Percentiles rank a stretch among this genome's conserved stretches.
Evolutionary conservation across 2,113 vertebrate species (phyloP).

Genomic region (Rhipidura dahli): DNA sequence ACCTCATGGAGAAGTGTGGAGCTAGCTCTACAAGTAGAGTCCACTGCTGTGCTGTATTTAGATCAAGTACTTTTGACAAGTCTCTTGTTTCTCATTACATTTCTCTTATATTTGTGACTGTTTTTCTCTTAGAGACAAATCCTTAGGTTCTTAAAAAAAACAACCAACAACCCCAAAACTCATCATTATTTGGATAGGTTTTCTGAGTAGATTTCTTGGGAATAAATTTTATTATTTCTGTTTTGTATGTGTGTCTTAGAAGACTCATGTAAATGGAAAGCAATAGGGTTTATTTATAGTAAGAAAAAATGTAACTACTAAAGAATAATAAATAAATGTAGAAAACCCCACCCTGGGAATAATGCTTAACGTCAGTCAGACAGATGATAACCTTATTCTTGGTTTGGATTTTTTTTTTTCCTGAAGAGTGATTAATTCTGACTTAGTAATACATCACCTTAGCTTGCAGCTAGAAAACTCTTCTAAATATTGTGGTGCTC

Average conservation of each 20-base stretch:
- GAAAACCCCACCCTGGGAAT: fast-evolving
- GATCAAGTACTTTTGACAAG: background rate
- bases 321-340: background rate
- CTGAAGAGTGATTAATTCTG: background rate
- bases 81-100: background rate
- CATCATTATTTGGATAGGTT: background rate
- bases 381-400: background rate
- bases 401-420: background rate
- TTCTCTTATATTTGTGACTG: background rate
- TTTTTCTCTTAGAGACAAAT: background rate
- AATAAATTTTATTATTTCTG: background rate
- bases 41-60: background rate
- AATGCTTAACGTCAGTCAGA: background rate
- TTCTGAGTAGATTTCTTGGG: background rate
- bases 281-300: background rate
- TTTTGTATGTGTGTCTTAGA: background rate
- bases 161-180: background rate
- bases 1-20: background rate
- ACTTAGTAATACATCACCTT: background rate
- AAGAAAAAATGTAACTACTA: background rate
- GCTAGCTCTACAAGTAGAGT: background rate
- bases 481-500: background rate
- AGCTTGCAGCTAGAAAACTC: background rate
- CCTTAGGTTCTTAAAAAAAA: background rate
- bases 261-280: background rate